phyloP scores from a whole-genome alignment of 2,888 invertebrate genomes.

The Thumatha senex region DNA sequence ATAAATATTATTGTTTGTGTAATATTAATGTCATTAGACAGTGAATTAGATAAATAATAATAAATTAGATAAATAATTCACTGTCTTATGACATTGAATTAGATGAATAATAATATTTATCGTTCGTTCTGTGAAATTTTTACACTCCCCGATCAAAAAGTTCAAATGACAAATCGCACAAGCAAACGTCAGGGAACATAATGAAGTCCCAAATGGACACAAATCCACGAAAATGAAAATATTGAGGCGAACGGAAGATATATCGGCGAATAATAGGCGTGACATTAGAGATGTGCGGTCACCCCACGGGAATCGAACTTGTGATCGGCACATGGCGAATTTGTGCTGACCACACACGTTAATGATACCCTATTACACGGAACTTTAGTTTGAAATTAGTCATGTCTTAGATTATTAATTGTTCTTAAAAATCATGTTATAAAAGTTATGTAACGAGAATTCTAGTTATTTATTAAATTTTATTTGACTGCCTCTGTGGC shows the following conservation, averaged over 20 bases:
- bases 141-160: not conserved
- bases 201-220: conserved; percentile 66
- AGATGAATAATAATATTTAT: no score
- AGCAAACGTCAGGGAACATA: conserved; percentile 39
- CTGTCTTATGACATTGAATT: no score
- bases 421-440: no score
- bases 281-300: conserved; percentile 67
- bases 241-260: conserved; percentile 74
- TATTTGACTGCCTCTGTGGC: no score
- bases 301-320: conserved; percentile 74
- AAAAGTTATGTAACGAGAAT: no score
- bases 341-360: conserved; percentile 59
- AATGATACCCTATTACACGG: conserved; percentile 80
- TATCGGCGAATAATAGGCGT: conserved; percentile 80
- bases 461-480: no score
- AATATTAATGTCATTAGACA: no score
- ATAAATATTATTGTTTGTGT: no score
- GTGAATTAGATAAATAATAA: no score
- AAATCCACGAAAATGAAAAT: conserved; percentile 70
- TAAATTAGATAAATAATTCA: no score
- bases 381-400: conserved; percentile 61
- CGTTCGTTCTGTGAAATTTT: not conserved
- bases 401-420: no score
- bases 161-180: conserved; percentile 22
- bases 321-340: conserved; percentile 70